A percentile compares a stretch with the other conserved stretches of the same genome.
These are phyloP conservation scores for Ophion slaviceki DNA, from an alignment of 2,888 invertebrate genomes.

Conservation along the genomic window DNA sequence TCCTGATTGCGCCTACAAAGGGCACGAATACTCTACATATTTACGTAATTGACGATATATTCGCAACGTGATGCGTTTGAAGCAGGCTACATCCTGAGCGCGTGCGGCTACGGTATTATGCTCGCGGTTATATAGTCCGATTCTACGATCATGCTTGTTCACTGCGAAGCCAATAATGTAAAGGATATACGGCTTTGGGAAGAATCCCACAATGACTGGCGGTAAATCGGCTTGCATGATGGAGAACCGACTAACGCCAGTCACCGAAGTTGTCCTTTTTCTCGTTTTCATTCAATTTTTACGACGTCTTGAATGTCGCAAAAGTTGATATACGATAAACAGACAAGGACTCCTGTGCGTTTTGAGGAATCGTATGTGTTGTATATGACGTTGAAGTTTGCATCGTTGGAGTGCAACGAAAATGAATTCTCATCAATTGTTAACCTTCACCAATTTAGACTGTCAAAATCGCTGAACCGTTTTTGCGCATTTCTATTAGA, in stretches of 20 bases:
- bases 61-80: background rate
- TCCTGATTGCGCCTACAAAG: background rate
- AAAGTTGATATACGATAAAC: background rate
- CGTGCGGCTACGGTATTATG: constrained; percentile 13
- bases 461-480: too few relatives aligned
- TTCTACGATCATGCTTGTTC: background rate
- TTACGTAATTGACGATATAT: background rate
- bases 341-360: background rate
- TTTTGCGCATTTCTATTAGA: too few relatives aligned
- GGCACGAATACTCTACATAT: background rate
- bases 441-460: too few relatives aligned
- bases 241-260: background rate
- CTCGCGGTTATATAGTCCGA: background rate
- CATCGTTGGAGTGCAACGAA: too few relatives aligned
- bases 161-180: background rate
- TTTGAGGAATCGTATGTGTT: background rate
- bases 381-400: too few relatives aligned
- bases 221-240: background rate
- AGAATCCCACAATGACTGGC: constrained; percentile 1
- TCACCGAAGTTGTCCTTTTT: background rate
- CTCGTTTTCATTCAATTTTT: background rate
- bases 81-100: constrained; percentile 16
- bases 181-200: background rate
- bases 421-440: too few relatives aligned
- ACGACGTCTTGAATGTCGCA: background rate